These are phyloP conservation scores for Lamproptera curius DNA, from an alignment of 2,888 invertebrate genomes.

Conservation along the genomic window DNA sequence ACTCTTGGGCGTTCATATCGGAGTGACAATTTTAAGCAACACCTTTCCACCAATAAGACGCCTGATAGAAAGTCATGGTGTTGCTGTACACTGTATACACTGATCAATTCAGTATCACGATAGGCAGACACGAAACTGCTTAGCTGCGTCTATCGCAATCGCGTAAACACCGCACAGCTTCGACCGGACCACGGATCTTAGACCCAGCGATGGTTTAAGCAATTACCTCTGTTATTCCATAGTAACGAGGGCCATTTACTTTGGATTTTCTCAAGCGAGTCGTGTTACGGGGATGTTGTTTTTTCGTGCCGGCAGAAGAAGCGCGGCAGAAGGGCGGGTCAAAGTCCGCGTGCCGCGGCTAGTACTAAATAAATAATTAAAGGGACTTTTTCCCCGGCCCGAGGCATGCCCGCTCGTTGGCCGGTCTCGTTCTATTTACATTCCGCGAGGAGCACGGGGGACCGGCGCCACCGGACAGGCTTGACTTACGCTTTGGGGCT, in stretches of 20 bases:
- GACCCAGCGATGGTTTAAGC: background rate
- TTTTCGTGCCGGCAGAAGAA: background rate
- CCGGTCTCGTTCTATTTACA: constrained; percentile 61
- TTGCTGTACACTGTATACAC: no score
- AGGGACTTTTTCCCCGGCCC: constrained; percentile 35
- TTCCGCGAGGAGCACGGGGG: constrained; percentile 41
- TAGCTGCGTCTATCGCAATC: no score
- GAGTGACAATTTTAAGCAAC: no score
- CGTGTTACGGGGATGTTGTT: background rate
- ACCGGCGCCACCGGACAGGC: constrained; percentile 25
- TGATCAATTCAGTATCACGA: no score
- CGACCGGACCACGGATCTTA: no score
- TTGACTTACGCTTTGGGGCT: background rate
- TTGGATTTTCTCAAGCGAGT: background rate
- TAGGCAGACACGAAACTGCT: no score
- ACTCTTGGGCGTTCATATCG: no score
- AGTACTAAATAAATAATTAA: constrained; percentile 42
- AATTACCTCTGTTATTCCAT: background rate
- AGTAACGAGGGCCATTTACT: background rate
- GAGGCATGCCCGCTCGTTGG: constrained; percentile 36
- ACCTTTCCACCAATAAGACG: no score
- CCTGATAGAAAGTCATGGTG: no score
- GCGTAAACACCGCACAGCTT: no score
- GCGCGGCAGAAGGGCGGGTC: constrained; percentile 2
- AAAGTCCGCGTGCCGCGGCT: constrained; percentile 22